Conservation (phyloP, 2,888 invertebrate species). For the Yponomeuta plumbellus region DNA sequence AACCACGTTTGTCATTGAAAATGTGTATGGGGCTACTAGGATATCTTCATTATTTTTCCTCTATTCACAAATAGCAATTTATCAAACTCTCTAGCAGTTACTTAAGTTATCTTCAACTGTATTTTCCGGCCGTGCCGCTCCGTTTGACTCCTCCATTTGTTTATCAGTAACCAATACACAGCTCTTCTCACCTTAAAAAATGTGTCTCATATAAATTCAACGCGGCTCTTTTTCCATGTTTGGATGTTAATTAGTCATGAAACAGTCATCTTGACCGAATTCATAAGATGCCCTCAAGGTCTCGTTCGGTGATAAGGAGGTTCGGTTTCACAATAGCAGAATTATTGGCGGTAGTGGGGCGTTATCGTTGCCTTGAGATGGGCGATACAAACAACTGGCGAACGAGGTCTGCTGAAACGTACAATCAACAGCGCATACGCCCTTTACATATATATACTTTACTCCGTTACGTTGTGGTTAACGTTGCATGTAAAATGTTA, state of each 20-base stretch:
- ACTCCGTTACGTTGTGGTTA: no score
- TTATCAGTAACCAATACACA: neutral
- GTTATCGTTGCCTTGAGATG: conserved; percentile 60
- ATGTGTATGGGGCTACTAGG: neutral
- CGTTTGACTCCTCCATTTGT: neutral
- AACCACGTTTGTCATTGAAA: neutral
- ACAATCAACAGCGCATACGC: no score
- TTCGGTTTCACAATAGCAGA: conserved; percentile 72
- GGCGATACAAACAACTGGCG: conserved; percentile 67
- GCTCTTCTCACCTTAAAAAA: neutral
- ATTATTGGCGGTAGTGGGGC: conserved; percentile 71
- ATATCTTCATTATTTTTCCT: neutral
- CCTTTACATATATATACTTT: no score
- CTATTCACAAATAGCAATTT: neutral
- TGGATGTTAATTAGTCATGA: conserved; percentile 52
- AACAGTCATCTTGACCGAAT: conserved; percentile 76
- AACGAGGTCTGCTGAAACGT: conserved; percentile 58
- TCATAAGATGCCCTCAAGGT: conserved; percentile 71
- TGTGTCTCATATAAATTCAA: neutral
- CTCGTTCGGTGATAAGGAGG: conserved; percentile 55
- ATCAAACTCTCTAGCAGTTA: neutral
- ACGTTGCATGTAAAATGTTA: no score
- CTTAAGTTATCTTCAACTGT: neutral
- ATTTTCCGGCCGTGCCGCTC: neutral
- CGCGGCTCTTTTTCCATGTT: neutral